Evolutionary conservation across 1,140 invertebrate species (phyloP).

Genomic region (Trachymyrmex cornetzi): DNA sequence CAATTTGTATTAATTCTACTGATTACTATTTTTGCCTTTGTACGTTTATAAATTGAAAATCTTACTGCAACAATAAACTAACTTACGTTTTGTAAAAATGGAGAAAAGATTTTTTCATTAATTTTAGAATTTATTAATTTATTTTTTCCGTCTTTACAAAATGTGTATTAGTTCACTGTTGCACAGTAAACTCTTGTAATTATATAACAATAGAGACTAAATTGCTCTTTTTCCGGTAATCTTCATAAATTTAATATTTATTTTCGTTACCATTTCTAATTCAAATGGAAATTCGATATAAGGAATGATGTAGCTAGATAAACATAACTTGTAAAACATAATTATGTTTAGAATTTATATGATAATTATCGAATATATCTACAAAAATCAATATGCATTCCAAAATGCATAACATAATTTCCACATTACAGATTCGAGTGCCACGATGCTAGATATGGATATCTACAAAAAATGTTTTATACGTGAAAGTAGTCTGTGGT

Average conservation of each 20-base stretch:
- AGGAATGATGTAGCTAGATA: not conserved
- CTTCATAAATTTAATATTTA: not conserved
- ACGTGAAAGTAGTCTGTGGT: conserved; percentile 16
- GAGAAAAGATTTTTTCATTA: too few relatives aligned
- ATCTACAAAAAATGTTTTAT: not conserved
- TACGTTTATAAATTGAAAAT: not conserved
- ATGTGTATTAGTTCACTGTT: too few relatives aligned
- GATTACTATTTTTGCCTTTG: not conserved
- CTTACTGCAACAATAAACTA: too few relatives aligned
- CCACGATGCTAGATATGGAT: not conserved
- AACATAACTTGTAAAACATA: not conserved
- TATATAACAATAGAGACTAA: not conserved
- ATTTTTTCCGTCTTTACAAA: too few relatives aligned
- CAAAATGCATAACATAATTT: not conserved
- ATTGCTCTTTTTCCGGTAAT: not conserved
- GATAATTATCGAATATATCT: not conserved
- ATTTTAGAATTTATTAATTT: too few relatives aligned
- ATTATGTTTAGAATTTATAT: not conserved
- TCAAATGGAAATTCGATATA: not conserved
- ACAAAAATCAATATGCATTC: not conserved
- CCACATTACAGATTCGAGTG: not conserved
- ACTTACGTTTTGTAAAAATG: too few relatives aligned
- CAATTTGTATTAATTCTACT: not conserved
- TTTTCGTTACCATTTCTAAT: not conserved
- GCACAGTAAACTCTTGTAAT: not conserved